Evolutionary conservation across 2,113 vertebrate species (phyloP).

Genomic region (Fukomys damarensis): DNA sequence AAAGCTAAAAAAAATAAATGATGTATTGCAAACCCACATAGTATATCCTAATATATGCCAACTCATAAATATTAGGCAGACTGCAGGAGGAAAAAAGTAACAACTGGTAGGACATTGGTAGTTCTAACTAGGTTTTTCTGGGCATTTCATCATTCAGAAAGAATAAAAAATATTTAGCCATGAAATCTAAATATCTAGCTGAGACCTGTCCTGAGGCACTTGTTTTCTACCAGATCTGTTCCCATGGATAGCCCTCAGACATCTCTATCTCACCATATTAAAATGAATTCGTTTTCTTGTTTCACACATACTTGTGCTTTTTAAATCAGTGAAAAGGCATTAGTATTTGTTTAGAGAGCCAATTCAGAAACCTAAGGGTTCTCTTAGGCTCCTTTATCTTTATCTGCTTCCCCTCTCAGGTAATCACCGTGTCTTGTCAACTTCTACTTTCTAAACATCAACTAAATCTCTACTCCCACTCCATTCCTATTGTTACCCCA

Average conservation of each 20-base stretch:
- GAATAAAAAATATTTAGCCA: conserved; percentile 4
- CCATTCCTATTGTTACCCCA: not conserved
- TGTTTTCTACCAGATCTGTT: not conserved
- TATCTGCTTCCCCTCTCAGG: not conserved
- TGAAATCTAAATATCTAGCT: not conserved
- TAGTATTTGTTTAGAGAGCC: not conserved
- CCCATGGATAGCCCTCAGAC: not conserved
- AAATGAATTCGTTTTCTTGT: conserved; percentile 14
- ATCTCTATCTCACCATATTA: not conserved
- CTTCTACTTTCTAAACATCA: not conserved
- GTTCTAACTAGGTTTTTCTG: not conserved
- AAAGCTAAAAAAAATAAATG: not conserved
- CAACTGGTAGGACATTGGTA: not conserved
- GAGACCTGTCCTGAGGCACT: not conserved
- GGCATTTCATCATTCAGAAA: not conserved
- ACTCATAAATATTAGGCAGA: not conserved
- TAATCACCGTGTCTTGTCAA: not conserved
- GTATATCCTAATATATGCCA: not conserved
- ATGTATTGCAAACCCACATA: not conserved
- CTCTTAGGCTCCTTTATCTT: not conserved
- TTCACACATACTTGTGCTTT: not conserved
- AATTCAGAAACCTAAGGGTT: not conserved
- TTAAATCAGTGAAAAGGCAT: not conserved
- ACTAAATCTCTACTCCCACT: not conserved
- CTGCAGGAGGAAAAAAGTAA: not conserved